phyloP scores from a whole-genome alignment of 1,140 invertebrate species.

The Medauroidea extradentata region DNA sequence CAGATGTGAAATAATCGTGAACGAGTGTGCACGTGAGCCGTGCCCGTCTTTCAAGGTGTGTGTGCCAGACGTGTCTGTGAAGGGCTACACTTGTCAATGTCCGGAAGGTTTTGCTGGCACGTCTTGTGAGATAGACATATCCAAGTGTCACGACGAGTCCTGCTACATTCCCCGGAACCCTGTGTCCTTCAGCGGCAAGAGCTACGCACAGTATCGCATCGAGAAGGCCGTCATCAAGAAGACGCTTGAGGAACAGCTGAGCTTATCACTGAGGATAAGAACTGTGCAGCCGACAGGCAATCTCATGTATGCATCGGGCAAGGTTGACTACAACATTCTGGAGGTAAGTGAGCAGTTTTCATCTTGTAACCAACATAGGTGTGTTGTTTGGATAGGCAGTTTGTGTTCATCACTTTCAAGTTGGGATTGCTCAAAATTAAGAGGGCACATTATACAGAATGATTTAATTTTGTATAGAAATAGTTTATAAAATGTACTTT shows the following conservation, averaged over 20 bases:
- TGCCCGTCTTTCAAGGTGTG: constrained; percentile 73
- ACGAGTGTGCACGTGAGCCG: constrained; percentile 70
- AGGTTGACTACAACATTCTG: constrained; percentile 83
- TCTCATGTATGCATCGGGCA: constrained; percentile 79
- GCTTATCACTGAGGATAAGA: constrained; percentile 72
- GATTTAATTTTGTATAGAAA: too few species aligned
- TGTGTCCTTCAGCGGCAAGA: constrained; percentile 78
- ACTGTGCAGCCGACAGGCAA: constrained; percentile 83
- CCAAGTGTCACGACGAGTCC: constrained; percentile 58
- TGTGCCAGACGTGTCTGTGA: constrained; percentile 61
- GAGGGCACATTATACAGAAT: too few species aligned
- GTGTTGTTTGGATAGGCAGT: too few species aligned
- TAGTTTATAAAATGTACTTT: too few species aligned
- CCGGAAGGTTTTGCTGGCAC: constrained; percentile 65
- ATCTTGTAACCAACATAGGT: too few species aligned
- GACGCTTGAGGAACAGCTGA: constrained; percentile 74
- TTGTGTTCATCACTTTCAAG: too few species aligned
- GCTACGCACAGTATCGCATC: constrained; percentile 76
- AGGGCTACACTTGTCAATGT: constrained; percentile 73
- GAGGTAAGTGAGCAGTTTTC: too few species aligned
- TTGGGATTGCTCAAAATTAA: too few species aligned
- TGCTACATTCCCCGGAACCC: constrained; percentile 65
- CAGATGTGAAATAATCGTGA: constrained; percentile 55
- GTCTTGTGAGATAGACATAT: constrained; percentile 60
- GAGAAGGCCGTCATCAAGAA: constrained; percentile 53